phyloP scores from a whole-genome alignment of 2,113 vertebrate species.

The Chaetorhynchus papuensis region DNA sequence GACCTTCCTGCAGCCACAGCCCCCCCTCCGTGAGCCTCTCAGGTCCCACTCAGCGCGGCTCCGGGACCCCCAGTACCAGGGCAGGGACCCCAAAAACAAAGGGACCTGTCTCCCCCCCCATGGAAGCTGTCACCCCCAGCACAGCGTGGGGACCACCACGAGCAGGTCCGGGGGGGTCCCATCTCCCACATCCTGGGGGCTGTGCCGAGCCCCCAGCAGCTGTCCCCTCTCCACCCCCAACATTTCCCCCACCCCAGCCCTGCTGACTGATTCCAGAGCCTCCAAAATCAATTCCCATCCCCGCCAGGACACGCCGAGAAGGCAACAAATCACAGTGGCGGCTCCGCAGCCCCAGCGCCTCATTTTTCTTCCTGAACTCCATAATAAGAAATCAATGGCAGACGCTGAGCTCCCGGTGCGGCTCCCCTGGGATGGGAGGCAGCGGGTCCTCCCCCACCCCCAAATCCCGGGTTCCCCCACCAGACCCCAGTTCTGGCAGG shows the following conservation, averaged over 20 bases:
- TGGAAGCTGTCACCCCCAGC: not conserved
- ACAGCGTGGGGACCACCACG: not conserved
- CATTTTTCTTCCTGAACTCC: constrained; percentile 46
- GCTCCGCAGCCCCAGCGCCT: constrained; percentile 38
- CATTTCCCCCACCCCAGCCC: not conserved
- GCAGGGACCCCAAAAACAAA: not conserved
- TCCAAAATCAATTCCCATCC: constrained; percentile 67
- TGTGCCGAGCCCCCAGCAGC: not conserved
- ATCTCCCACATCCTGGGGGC: not conserved
- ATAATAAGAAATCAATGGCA: constrained; percentile 47
- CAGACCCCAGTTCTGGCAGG: not conserved
- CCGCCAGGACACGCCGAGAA: constrained; percentile 34
- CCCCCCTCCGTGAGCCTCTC: not conserved
- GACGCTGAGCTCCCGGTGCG: not conserved
- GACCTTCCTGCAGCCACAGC: not conserved
- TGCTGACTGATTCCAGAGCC: constrained; percentile 31
- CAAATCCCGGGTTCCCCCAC: too few species aligned
- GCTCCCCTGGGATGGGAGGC: not conserved
- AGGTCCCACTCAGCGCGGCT: not conserved
- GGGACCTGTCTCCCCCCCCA: not conserved
- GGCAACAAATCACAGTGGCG: constrained; percentile 52
- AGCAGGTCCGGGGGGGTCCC: fast-evolving
- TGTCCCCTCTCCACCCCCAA: not conserved
- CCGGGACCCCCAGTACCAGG: not conserved
- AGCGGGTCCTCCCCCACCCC: not conserved